Evolutionary conservation across 2,113 vertebrate genomes (phyloP), one percentile per base, ranked within the genome.

Genomic region (Protobothrops mucrosquamatus): DNA sequence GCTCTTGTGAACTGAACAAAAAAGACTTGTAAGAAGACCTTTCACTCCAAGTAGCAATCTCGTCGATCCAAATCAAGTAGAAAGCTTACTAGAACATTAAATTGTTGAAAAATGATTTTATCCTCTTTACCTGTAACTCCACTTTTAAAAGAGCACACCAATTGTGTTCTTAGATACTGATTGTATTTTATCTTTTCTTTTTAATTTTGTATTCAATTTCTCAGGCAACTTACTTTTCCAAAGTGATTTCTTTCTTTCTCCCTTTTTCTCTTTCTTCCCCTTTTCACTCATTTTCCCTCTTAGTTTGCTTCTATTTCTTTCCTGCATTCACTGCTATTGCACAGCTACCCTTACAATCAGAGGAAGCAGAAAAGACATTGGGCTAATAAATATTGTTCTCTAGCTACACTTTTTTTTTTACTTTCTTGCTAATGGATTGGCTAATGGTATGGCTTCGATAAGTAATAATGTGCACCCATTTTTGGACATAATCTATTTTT

Each of bases 371-470:
- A 95, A 96, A 95, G 91, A 94, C 96, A 97, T 97, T 96, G 97
- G 92, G 95, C 94, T 97, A 97, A 97, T 97, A 96, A 97, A 97
- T 97, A 97, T 97, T 97, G 96, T 97, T 97, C 96, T 95, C 95
- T 96, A 92, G 95, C 93, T 95, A 94, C 93, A 95, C 91, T 96
- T 97, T 95, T 96, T 95, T 46, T 46, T 96, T 96, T 94, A 85
- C 95, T 97, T 96, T 96, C 90, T 96, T 91, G 92, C 97, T 97
- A 97, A 97, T 97, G 96, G 95, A 92, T 96, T 97, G 48, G 48
- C 48, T 51, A 51, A 51, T 96, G 96, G 93, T 96, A 90, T 96
- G 95, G 95, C 95, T 97, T 97, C 95, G 94, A 96, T 97, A 95
- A 95, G 93, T 94, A 96, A 94, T 69, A 69, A n/a, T 61, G 94